Conservation (phyloP, 2,888 invertebrate genomes). For the Cinara cedri region DNA sequence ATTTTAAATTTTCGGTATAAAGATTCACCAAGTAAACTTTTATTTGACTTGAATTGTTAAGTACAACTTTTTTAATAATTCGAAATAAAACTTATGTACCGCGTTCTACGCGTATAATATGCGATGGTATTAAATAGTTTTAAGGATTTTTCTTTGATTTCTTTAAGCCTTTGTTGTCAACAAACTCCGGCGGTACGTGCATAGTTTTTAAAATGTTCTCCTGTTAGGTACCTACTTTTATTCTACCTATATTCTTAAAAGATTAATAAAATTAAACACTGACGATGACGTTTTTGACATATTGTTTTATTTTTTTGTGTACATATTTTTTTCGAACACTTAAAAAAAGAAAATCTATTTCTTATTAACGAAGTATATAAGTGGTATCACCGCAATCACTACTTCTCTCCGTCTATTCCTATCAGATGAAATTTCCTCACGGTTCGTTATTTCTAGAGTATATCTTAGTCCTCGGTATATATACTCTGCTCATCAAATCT, state of each 20-base stretch:
- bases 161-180: not conserved
- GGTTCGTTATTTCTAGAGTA: too few species aligned
- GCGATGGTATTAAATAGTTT: not conserved
- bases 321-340: not conserved
- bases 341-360: not conserved
- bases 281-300: not conserved
- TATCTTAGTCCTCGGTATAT: too few species aligned
- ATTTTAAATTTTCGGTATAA: not conserved
- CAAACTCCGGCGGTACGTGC: not conserved
- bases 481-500: too few species aligned
- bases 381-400: too few species aligned
- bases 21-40: not conserved
- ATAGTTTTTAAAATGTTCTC: not conserved
- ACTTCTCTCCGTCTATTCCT: too few species aligned
- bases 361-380: too few species aligned
- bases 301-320: not conserved
- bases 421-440: too few species aligned
- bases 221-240: not conserved
- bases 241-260: too few species aligned
- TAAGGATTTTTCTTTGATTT: constrained; percentile 19
- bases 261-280: not conserved
- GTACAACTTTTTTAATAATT: constrained; percentile 16
- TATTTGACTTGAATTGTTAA: constrained; percentile 6
- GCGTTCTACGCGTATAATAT: too few species aligned
- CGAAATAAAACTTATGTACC: not conserved